Evolutionary conservation across 2,113 vertebrate genomes (phyloP).

Genomic region (Euleptes europaea): DNA sequence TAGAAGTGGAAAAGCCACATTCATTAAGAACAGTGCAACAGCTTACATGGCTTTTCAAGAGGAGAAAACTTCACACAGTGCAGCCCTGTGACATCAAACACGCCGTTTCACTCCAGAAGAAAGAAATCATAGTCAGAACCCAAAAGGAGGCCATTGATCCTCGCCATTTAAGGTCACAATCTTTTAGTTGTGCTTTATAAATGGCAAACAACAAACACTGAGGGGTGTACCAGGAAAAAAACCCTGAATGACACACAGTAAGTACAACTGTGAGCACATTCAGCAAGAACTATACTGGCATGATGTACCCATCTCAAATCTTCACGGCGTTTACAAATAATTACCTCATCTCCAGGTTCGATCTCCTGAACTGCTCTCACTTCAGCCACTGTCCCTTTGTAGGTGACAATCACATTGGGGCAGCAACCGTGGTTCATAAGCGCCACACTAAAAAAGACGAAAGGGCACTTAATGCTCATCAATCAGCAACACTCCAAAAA

Average conservation of each 20-base stretch:
- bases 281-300: no score
- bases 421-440: slow-evolving; percentile 97
- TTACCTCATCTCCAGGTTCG: slow-evolving; percentile 91
- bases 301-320: background rate
- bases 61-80: background rate
- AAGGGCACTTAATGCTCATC: background rate
- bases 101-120: background rate
- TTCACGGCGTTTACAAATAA: background rate
- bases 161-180: background rate
- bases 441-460: slow-evolving; percentile 79
- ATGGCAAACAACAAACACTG: background rate
- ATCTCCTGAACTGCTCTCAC: slow-evolving; percentile 90
- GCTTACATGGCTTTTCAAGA: no score
- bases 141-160: background rate
- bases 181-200: background rate
- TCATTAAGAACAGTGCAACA: background rate
- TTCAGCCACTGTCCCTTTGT: slow-evolving; percentile 86
- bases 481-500: slow-evolving; percentile 7
- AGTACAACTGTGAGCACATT: background rate
- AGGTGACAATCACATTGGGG: slow-evolving; percentile 94
- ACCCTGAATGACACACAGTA: background rate
- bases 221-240: background rate
- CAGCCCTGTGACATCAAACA: background rate
- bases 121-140: background rate
- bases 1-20: background rate